Evolutionary conservation across 1,140 invertebrate genomes (phyloP), one percentile per base, ranked within the genome.

Genomic region (Ceratina japonica): DNA sequence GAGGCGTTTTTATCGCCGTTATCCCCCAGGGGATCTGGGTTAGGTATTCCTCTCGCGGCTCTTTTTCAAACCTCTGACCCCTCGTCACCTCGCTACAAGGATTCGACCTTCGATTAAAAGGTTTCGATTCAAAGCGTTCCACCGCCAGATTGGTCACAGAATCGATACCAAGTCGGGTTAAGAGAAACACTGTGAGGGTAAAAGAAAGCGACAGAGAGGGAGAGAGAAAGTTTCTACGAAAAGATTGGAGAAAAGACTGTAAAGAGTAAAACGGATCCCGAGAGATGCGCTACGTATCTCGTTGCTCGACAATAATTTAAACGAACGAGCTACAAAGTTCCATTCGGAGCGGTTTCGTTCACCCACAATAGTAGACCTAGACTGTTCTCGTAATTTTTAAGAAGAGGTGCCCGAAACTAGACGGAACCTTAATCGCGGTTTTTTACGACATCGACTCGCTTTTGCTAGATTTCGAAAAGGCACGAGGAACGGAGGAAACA

Each of bases 41-140:
- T 27, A 51, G 20, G 15, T 59, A 20, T 77, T 58, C 52, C 56
- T 79, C 58, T 49, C 54, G 58, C 71, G 52, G 37, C 59, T 31
- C 58, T 73, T 73, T 71, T 54, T 61, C 44, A 31, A 0, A 8
- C 15, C 22, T 44, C 37, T 44, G 37, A 4, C 15, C 24, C 66
- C 61, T 22, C 56, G 65, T 64, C 79, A 27, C n/a, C 52, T 27
- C 54, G 54, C 52, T 62, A 64, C 24, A 76, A 84, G 71, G 66
- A 71, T 81, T 44, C 83, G 82, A 85, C 79, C 70, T 78, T 81
- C 83, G 74, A 84, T 85, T 84, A 85, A 85, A 81, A 85, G 79
- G 16, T 27, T 44, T 61, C 83, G 61, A 75, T 78, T 78, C 65
- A 56, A 75, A 75, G 51, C 62, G 59, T 56, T 70, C 61, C 16